Base-by-base conservation (phyloP, 1,140 invertebrate genomes). In the Saccostrea echinata region DNA sequence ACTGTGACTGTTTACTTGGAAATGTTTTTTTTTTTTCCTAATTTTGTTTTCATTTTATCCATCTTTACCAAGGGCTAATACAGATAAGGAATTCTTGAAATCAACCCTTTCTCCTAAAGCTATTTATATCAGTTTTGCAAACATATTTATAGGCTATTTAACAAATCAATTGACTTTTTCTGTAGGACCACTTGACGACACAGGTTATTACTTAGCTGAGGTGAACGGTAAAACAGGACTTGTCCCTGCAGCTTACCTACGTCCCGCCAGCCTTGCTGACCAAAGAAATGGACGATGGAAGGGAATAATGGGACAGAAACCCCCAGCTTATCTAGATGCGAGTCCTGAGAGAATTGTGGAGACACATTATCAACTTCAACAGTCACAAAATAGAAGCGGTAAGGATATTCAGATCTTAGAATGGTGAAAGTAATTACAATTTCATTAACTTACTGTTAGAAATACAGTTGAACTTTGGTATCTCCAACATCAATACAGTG, bases 181-280 rank as follows among this genome's bases (percentile, higher is more conserved):
- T 43, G 43, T 43, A 94, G 93, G 93, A 55, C 89, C 91, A 16
- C 85, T 91, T 71, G 91, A 93, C 85, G 88, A 90, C 3, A 89
- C 86, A 80, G 93, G 93, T 30, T 94, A 94, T 85, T 93, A 90
- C 90, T 91, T 93, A 85, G 93, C 91, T 76, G 92, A 92, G 84
- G 91, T 92, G 1, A 91, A 92, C 33, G 93, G 93, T 35, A 85
- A 88, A 57, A 84, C 87, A 30, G 92, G 93, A n/a, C 88, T 94
- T 27, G 93, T 94, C 11, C 93, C 93, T 13, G 91, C 91, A 81
- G 90, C 86, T 24, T 93, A 93, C 76, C 85, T 94, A 21, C 91
- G 92, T 57, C 91, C 90, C 0, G 85, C 84, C 33, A 84, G 64
- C 27, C 30, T 57, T 12, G 30, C 83, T 16, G 81, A 35, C 53